A percentile compares a stretch with the other conserved stretches of the same genome.
Conservation (phyloP, 2,113 vertebrate genomes). For the Accipiter cooperii region DNA sequence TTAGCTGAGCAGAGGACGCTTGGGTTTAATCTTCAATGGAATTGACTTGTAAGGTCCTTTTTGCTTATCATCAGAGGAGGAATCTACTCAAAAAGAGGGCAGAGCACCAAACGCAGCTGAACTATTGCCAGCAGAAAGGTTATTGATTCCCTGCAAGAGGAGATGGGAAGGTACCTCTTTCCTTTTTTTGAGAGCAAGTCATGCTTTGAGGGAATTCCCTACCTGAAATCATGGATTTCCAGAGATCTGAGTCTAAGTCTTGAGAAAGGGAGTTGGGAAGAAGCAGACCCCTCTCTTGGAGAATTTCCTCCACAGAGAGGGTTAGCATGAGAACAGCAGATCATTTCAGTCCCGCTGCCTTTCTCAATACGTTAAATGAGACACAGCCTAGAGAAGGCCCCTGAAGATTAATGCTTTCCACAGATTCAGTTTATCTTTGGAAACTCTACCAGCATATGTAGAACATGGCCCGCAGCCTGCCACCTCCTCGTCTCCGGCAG, state of each 20-base stretch:
- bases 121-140: neutral
- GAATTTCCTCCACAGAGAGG: rapidly evolving
- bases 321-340: neutral
- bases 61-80: neutral
- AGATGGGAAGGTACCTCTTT: neutral
- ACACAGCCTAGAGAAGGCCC: neutral
- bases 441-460: neutral
- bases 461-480: neutral
- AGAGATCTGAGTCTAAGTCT: neutral
- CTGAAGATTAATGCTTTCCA: neutral
- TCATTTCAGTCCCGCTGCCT: neutral
- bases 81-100: neutral
- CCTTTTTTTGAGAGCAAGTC: neutral
- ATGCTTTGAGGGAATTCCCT: neutral
- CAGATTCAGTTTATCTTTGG: neutral
- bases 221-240: neutral
- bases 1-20: neutral
- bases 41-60: neutral
- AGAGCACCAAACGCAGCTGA: neutral
- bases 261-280: neutral
- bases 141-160: neutral
- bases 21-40: neutral
- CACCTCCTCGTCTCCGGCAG: neutral
- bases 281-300: neutral
- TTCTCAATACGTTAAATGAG: neutral